phyloP scores from a whole-genome alignment of 2,888 invertebrate species.

The Chrysolina haemoptera region DNA sequence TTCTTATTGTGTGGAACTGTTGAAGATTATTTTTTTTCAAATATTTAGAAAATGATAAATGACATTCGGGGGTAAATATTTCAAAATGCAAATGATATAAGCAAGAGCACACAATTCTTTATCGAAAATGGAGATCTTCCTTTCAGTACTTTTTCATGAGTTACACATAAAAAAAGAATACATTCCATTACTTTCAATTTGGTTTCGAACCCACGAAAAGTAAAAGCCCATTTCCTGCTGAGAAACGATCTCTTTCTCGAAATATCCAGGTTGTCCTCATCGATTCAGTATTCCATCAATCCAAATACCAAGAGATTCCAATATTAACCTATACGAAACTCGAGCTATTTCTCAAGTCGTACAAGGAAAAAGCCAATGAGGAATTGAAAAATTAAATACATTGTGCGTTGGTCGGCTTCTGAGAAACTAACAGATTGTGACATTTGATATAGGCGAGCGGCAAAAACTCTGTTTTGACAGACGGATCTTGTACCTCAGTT shows the following conservation, averaged over 20 bases:
- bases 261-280: background rate
- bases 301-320: background rate
- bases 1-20: no score
- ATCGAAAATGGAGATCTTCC: no score
- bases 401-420: background rate
- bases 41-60: no score
- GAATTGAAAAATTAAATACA: slow-evolving; percentile 12
- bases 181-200: no score
- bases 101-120: no score
- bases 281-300: background rate
- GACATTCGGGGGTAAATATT: no score
- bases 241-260: background rate
- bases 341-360: background rate
- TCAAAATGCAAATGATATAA: no score
- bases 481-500: no score
- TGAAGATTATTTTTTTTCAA: no score
- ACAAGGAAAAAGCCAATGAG: slow-evolving; percentile 2
- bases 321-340: background rate
- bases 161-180: no score
- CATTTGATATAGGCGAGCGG: background rate
- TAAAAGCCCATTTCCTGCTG: background rate
- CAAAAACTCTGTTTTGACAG: background rate
- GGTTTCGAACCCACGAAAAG: background rate
- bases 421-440: background rate
- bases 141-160: no score